These are phyloP conservation scores for Nerophis lumbriciformis DNA, from an alignment of 2,113 vertebrate genomes.

Conservation along the genomic window DNA sequence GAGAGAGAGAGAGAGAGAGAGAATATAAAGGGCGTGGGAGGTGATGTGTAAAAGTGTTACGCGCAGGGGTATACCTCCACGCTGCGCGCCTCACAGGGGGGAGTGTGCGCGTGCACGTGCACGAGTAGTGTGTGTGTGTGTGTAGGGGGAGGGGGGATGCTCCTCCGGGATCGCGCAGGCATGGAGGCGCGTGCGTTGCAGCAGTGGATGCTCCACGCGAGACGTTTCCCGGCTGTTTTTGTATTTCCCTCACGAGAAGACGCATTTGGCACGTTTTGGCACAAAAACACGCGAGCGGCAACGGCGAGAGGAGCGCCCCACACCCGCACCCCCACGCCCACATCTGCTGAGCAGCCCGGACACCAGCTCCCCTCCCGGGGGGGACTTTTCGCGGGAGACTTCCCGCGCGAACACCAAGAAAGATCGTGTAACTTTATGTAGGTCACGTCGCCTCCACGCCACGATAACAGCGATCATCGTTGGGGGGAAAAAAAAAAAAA, in stretches of 20 bases:
- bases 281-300: background rate
- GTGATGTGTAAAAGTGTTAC: constrained; percentile 15
- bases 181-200: background rate
- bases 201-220: background rate
- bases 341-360: background rate
- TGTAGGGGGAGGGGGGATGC: background rate
- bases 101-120: background rate
- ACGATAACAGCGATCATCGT: no score
- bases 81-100: background rate
- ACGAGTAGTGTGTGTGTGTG: background rate
- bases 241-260: background rate
- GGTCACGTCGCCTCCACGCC: constrained; percentile 10
- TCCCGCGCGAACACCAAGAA: constrained; percentile 12
- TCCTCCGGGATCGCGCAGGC: background rate
- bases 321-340: background rate
- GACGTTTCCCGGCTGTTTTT: background rate
- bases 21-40: background rate
- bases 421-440: constrained; percentile 30
- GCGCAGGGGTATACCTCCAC: constrained; percentile 1
- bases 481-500: no score
- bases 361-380: background rate
- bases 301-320: background rate
- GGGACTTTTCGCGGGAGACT: constrained; percentile 32
- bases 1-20: background rate
- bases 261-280: background rate